Evolutionary conservation across 53 echinoderm and acorn worm species (phyloP).

Genomic region (Patiria pectinifera): DNA sequence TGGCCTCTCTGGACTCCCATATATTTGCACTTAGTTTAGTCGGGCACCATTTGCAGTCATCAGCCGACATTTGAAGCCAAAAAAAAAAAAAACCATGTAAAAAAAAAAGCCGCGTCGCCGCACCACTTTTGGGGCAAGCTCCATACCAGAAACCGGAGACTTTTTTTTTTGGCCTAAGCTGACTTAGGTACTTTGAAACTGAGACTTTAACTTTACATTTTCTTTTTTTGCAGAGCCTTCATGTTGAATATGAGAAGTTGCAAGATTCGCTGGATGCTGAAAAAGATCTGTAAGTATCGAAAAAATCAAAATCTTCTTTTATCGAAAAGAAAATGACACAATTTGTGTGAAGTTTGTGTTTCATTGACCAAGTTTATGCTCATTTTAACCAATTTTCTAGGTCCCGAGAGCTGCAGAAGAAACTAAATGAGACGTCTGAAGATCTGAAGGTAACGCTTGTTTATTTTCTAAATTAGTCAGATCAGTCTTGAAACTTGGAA

Average conservation of each 20-base stretch:
- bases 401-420: constrained; percentile 67
- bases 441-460: constrained; percentile 72
- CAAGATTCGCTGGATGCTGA: constrained; percentile 89
- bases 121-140: no score
- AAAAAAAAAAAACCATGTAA: no score
- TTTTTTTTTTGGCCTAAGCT: no score
- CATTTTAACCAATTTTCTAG: background rate
- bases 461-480: background rate
- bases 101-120: no score
- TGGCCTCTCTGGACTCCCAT: no score
- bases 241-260: constrained; percentile 93
- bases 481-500: no score
- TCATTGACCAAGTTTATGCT: background rate
- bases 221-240: constrained; percentile 73
- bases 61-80: no score
- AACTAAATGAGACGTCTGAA: constrained; percentile 63
- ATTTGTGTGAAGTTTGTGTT: background rate
- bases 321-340: background rate
- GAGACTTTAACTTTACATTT: background rate
- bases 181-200: no score
- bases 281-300: constrained; percentile 69
- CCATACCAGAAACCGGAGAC: no score
- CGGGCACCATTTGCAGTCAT: no score
- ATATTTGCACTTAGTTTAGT: no score
- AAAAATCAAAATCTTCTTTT: background rate